Conservation (phyloP, 2,113 vertebrate species). For the Nibea albiflora region DNA sequence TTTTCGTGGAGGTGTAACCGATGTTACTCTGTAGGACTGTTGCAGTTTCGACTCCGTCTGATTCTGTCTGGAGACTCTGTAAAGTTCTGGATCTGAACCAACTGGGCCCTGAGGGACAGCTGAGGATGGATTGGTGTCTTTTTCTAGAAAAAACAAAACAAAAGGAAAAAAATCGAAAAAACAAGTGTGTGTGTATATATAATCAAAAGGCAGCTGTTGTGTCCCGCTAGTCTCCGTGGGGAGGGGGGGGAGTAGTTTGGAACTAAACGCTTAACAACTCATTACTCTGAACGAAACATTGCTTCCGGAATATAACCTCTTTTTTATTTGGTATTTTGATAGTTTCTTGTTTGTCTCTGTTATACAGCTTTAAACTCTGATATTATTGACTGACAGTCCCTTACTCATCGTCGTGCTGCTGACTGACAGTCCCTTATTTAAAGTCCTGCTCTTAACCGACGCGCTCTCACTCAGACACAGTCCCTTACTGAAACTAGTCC, state of each 20-base stretch:
- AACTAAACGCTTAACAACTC: conserved; percentile 75
- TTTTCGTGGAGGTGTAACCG: not conserved
- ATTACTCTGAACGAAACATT: conserved; percentile 74
- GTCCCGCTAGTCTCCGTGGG: conserved; percentile 88
- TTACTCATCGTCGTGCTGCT: conserved; percentile 44
- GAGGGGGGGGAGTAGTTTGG: conserved; percentile 74
- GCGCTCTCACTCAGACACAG: conserved; percentile 33
- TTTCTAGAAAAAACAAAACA: conserved; percentile 80
- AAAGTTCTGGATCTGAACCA: conserved; percentile 40
- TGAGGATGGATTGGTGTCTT: conserved; percentile 50
- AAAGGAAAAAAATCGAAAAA: conserved; percentile 69
- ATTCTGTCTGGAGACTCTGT: conserved; percentile 56
- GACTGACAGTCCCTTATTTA: conserved; percentile 56
- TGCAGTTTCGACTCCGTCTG: conserved; percentile 40
- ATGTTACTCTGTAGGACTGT: conserved; percentile 19
- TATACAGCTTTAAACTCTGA: conserved; percentile 76
- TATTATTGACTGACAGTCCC: conserved; percentile 65
- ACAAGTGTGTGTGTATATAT: conserved; percentile 80
- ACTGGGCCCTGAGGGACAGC: conserved; percentile 35
- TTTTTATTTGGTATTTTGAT: conserved; percentile 71
- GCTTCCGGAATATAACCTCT: conserved; percentile 83
- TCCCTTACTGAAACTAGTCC: conserved; percentile 49
- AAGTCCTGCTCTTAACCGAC: conserved; percentile 45
- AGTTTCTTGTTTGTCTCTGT: conserved; percentile 75
- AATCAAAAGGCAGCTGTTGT: conserved; percentile 95